phyloP scores from a whole-genome alignment of 2,113 vertebrate species.

The Acrocephalus arundinaceus region DNA sequence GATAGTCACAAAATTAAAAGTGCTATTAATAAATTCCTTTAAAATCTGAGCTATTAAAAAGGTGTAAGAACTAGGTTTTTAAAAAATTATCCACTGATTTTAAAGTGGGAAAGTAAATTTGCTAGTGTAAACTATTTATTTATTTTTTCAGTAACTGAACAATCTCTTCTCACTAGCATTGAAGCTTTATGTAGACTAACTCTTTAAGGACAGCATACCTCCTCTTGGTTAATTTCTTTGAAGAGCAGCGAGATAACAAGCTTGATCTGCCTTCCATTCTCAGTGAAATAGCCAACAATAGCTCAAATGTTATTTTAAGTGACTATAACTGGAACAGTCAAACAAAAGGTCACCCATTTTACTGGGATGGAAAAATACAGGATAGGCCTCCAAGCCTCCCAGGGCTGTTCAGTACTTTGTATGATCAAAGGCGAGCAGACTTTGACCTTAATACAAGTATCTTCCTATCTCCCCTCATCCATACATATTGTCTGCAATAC shows the following conservation, averaged over 20 bases:
- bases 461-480: neutral
- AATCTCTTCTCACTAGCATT: neutral
- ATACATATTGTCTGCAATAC: neutral
- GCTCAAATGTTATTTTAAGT: constrained; percentile 57
- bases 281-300: constrained; percentile 44
- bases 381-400: neutral
- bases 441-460: neutral
- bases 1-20: neutral
- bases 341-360: constrained; percentile 62
- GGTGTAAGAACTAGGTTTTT: neutral
- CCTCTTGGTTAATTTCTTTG: neutral
- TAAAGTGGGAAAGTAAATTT: neutral
- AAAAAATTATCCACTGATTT: neutral
- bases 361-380: constrained; percentile 55
- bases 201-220: neutral
- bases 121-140: neutral
- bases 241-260: constrained; percentile 10
- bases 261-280: neutral
- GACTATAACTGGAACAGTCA: constrained; percentile 52
- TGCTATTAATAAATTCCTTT: neutral
- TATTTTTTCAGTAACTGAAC: neutral
- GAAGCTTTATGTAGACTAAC: neutral
- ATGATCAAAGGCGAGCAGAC: neutral
- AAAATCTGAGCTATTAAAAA: neutral
- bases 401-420: neutral